Evolutionary conservation across 2,113 vertebrate species (phyloP).

Genomic region (Gnathochromis pfefferi): DNA sequence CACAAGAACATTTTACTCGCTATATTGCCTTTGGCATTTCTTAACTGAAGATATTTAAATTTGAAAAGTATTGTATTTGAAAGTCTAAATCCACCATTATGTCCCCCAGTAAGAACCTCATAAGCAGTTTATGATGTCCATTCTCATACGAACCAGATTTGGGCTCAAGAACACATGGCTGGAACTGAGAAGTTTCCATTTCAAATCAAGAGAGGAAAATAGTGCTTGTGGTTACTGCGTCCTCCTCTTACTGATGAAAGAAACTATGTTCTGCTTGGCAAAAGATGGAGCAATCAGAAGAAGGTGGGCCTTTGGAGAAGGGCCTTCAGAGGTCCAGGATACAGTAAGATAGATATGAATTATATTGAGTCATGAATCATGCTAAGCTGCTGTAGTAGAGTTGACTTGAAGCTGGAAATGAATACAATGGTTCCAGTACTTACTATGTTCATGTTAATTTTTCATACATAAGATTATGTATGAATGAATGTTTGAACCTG

Average conservation of each 20-base stretch:
- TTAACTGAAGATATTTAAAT: not conserved
- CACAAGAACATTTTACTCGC: not conserved
- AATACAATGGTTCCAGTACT: not conserved
- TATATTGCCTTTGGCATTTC: not conserved
- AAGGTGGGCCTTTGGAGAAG: not conserved
- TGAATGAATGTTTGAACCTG: not conserved
- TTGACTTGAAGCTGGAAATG: not conserved
- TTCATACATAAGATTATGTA: not conserved
- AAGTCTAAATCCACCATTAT: not conserved
- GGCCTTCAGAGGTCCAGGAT: not conserved
- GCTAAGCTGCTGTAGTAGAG: not conserved
- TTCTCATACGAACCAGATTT: not conserved
- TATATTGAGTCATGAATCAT: not conserved
- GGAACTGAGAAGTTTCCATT: not conserved
- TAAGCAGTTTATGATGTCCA: not conserved
- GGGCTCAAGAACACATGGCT: not conserved
- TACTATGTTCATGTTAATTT: not conserved
- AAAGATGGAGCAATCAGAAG: not conserved
- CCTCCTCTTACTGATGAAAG: not conserved
- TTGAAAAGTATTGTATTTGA: not conserved
- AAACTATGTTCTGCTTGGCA: not conserved
- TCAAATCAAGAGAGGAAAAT: not conserved
- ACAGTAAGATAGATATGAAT: not conserved
- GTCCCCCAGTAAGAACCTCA: not conserved
- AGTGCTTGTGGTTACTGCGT: not conserved